Base-by-base conservation (phyloP, 2,888 invertebrate genomes). In the Ethmia dodecea region DNA sequence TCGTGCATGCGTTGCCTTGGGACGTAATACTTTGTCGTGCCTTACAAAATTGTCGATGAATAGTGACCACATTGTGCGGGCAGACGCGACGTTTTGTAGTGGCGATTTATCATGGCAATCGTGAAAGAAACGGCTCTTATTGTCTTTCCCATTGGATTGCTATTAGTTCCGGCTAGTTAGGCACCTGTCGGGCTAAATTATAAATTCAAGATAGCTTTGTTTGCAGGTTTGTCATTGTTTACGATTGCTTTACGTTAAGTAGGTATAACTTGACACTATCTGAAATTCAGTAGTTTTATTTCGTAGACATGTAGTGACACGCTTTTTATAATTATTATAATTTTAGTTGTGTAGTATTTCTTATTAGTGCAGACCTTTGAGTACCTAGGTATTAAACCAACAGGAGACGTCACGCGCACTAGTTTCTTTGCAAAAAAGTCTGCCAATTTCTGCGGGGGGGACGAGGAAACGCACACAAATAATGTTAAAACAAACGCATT, bases 161-260 rank as follows among this genome's bases (percentile, higher is more conserved):
- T 49, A 40, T 53, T 49, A 52, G 52, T 59, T 62, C 51, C 49
- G 46, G 42, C 49, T 50, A 60, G 60, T 63, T 60, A 54, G 40
- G 46, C 43, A 47, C 51, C 36, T 55, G 47, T 45, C 52, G 38
- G 48, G 33, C 25, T 43, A 52, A 13, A 52, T 49, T 40, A 36
- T 41, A 40, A 47, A 42, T 49, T 45, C 35, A 20, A 42, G 31
- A 13, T 36, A 37, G 14, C 27, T 31, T 33, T 28, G 33, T 35
- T 26, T 32, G n/a, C n/a, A n/a, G 25, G 35, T 33, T 34, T 38
- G 29, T 42, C 26, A 37, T 35, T 40, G 42, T 43, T 42, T 45
- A 42, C 34, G 20, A 16, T 26, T 20, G 10, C 13, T 30, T 27
- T 35, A 6, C 8, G 11, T 37, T 37, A 5, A 18, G 18, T 29